Conservation (phyloP, 2,888 invertebrate genomes). For the Dryomyza anilis region DNA sequence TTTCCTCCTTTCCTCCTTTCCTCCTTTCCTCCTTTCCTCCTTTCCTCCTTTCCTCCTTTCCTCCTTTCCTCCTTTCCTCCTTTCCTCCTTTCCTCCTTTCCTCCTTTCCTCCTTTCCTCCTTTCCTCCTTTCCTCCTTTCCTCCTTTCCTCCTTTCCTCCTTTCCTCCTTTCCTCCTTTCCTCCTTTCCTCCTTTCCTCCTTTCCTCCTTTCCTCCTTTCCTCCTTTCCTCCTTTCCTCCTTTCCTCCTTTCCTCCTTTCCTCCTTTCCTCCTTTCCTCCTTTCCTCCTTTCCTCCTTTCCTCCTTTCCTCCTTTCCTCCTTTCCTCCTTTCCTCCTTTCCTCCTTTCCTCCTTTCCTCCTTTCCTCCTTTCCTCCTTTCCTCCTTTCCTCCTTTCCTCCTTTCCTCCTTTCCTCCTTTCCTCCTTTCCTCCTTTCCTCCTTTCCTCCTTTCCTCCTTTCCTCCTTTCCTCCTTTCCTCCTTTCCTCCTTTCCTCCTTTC, state of each 20-base stretch:
- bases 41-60: neutral
- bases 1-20: neutral
- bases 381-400: neutral
- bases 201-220: neutral
- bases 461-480: neutral
- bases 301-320: neutral
- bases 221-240: neutral
- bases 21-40: neutral
- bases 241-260: neutral
- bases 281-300: neutral
- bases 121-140: neutral
- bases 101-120: neutral
- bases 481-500: neutral
- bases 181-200: neutral
- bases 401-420: neutral
- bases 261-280: neutral
- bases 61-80: neutral
- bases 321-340: too few species aligned
- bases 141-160: neutral
- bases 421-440: neutral
- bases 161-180: neutral
- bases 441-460: neutral
- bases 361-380: neutral
- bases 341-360: neutral
- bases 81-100: neutral